A percentile compares a stretch with the other conserved stretches of the same genome.
Conservation (phyloP, 2,113 vertebrate genomes). For the Otocyon megalotis region DNA sequence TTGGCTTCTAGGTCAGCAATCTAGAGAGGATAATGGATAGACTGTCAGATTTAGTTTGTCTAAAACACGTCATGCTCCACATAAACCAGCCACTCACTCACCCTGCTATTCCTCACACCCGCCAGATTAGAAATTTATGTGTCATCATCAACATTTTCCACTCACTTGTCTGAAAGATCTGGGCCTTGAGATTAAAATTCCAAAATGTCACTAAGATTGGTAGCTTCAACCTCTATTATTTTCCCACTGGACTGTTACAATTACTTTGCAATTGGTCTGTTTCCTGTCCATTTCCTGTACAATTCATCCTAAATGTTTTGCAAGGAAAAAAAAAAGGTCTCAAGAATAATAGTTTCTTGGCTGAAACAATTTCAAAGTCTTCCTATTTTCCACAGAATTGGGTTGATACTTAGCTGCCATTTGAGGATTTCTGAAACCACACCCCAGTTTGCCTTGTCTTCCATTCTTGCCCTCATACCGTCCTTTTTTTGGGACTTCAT, state of each 20-base stretch:
- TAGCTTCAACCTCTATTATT: neutral
- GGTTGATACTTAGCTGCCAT: neutral
- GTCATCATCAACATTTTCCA: neutral
- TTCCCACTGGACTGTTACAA: neutral
- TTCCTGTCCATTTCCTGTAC: slow-evolving; percentile 2
- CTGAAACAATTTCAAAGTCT: slow-evolving; percentile 18
- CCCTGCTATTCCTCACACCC: neutral
- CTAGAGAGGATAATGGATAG: neutral
- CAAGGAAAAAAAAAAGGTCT: neutral
- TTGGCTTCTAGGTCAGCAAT: neutral
- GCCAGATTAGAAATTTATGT: neutral
- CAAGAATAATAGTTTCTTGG: neutral
- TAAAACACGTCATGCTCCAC: neutral
- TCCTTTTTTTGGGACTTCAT: neutral
- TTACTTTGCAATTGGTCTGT: neutral
- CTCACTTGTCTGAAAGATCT: slow-evolving; percentile 20
- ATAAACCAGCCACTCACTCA: neutral
- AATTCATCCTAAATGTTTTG: slow-evolving; percentile 15
- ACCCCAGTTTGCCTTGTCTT: neutral
- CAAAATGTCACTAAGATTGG: slow-evolving; percentile 39
- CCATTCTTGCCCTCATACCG: neutral
- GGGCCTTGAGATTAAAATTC: slow-evolving; percentile 42
- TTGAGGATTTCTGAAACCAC: neutral
- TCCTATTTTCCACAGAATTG: neutral
- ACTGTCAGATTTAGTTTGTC: neutral